phyloP scores from a whole-genome alignment of 2,888 invertebrate genomes.

The Oscheius onirici region DNA sequence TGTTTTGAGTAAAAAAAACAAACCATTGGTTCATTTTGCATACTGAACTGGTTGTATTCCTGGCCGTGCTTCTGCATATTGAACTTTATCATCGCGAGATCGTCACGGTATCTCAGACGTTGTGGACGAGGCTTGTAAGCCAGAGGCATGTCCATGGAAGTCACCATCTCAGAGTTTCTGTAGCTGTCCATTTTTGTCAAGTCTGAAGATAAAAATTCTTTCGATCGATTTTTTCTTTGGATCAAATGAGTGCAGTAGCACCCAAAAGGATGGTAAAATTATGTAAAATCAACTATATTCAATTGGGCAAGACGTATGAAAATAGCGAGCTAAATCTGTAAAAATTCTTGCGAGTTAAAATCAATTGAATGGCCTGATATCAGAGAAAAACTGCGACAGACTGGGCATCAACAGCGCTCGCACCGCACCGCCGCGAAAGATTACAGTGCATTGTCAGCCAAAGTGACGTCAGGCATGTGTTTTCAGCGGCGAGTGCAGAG shows the following conservation, averaged over 20 bases:
- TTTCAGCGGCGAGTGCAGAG: background rate
- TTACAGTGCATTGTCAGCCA: constrained; percentile 33
- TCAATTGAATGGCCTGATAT: background rate
- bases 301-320: too few relatives aligned
- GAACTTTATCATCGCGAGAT: constrained; percentile 31
- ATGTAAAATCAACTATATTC: too few relatives aligned
- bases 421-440: constrained; percentile 27
- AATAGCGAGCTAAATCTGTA: background rate
- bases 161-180: background rate
- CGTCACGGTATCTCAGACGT: constrained; percentile 36
- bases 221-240: too few relatives aligned
- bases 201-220: background rate
- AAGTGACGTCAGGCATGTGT: constrained; percentile 34
- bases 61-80: background rate
- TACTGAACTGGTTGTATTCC: background rate
- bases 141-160: background rate
- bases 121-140: constrained; percentile 23
- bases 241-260: too few relatives aligned
- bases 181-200: constrained; percentile 4
- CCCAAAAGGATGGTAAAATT: too few relatives aligned
- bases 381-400: background rate
- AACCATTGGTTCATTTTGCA: constrained; percentile 12
- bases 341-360: too few relatives aligned
- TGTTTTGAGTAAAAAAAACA: background rate
- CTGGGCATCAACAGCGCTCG: constrained; percentile 9